Percentiles rank a stretch among this genome's conserved stretches.
phyloP scores from a whole-genome alignment of 2,113 vertebrate species.

The Solenodon paradoxus region DNA sequence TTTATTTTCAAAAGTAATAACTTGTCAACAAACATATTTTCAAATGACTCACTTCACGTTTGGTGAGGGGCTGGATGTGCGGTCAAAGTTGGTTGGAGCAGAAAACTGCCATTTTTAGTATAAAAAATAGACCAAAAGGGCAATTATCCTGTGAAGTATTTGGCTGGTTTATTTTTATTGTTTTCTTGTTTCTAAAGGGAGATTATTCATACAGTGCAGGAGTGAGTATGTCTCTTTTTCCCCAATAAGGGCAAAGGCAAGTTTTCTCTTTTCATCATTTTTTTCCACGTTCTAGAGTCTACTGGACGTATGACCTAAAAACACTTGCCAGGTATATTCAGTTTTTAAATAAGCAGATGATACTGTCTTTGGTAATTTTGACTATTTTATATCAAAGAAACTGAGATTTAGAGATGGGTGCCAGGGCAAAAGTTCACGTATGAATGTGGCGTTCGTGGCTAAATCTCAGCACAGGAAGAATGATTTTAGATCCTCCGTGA shows the following conservation, averaged over 20 bases:
- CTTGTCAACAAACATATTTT: slow-evolving; percentile 20
- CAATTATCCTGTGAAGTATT: not conserved
- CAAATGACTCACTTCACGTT: not conserved
- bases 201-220: not conserved
- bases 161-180: not conserved
- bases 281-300: not conserved
- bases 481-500: too few relatives aligned
- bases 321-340: not conserved
- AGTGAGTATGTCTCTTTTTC: not conserved
- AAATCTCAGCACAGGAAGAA: too few relatives aligned
- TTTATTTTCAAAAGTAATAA: not conserved
- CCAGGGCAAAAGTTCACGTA: not conserved
- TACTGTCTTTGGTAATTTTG: not conserved
- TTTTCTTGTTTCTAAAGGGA: slow-evolving; percentile 6
- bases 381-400: not conserved
- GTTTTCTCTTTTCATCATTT: not conserved
- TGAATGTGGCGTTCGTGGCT: not conserved
- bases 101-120: not conserved
- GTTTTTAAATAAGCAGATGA: not conserved
- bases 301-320: not conserved
- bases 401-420: not conserved
- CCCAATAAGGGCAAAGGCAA: not conserved
- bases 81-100: not conserved
- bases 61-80: not conserved
- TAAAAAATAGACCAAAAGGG: not conserved